A percentile compares a stretch with the other conserved stretches of the same genome.
Evolutionary conservation across 92 coral and sea anemone genomes (phyloP).

Genomic region (Anthopleura xanthogrammica): DNA sequence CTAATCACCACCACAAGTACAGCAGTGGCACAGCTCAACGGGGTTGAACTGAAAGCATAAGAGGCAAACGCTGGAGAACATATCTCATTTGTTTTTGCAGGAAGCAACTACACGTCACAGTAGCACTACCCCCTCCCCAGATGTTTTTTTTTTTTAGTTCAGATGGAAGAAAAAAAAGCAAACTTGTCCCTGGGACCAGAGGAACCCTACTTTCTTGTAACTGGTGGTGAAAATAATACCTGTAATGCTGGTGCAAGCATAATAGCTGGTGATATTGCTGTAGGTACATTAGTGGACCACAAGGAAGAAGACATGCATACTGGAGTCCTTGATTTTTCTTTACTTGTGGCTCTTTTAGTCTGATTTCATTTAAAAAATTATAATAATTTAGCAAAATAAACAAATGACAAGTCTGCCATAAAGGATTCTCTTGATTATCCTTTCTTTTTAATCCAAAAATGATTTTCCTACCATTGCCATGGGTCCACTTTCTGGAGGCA

Average conservation of each 20-base stretch:
- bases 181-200: too few relatives aligned
- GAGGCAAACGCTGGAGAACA: too few relatives aligned
- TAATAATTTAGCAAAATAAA: neutral
- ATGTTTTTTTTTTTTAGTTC: too few relatives aligned
- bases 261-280: conserved; percentile 16
- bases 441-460: neutral
- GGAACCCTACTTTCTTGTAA: neutral
- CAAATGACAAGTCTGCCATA: neutral
- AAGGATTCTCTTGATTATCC: too few relatives aligned
- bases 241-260: conserved; percentile 36
- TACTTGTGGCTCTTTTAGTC: conserved; percentile 18
- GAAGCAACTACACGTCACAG: too few relatives aligned
- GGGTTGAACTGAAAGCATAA: too few relatives aligned
- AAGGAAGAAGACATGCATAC: conserved; percentile 32
- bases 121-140: too few relatives aligned
- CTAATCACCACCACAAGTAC: too few relatives aligned
- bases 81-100: too few relatives aligned
- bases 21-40: too few relatives aligned
- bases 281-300: conserved; percentile 20
- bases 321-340: conserved; percentile 30
- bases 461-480: conserved; percentile 22
- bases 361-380: neutral
- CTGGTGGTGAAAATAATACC: neutral
- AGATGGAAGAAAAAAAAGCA: too few relatives aligned
- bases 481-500: conserved; percentile 12